These are phyloP conservation scores for Aleadryas rufinucha DNA, from an alignment of 2,113 vertebrate genomes.

Conservation along the genomic window DNA sequence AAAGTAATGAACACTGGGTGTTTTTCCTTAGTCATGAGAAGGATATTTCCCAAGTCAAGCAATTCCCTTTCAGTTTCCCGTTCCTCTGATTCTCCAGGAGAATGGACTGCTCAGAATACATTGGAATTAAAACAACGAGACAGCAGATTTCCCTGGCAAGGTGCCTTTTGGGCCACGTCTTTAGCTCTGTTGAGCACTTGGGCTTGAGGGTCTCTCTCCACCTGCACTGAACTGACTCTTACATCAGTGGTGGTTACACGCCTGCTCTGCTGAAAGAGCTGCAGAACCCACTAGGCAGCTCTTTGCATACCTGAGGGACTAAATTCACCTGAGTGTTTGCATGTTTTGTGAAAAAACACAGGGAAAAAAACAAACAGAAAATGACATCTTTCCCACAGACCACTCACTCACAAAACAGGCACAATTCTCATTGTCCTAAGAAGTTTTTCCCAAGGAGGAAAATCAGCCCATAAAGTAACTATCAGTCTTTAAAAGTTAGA, in stretches of 20 bases:
- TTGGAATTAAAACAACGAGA: not conserved
- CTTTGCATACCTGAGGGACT: not conserved
- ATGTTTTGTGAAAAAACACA: not conserved
- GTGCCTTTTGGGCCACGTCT: not conserved
- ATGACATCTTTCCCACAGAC: not conserved
- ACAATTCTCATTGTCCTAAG: not conserved
- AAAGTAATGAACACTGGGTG: not conserved
- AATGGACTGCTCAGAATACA: not conserved
- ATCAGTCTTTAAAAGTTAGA: not conserved
- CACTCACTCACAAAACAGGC: not conserved
- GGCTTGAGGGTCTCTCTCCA: not conserved
- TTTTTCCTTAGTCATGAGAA: not conserved
- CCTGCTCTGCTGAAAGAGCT: not conserved
- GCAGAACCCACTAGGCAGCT: not conserved
- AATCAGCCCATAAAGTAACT: not conserved
- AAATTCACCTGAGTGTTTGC: not conserved
- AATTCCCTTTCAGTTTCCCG: not conserved
- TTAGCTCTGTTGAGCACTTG: not conserved
- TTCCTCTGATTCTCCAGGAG: not conserved
- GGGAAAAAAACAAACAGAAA: not conserved
- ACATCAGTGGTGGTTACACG: not conserved
- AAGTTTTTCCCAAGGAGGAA: not conserved
- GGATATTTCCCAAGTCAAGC: not conserved
- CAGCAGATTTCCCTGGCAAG: not conserved
- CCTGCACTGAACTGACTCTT: not conserved